Percentiles rank a stretch among this genome's conserved stretches.
Evolutionary conservation across 2,888 invertebrate genomes (phyloP).

Genomic region (Plebejus melissa): DNA sequence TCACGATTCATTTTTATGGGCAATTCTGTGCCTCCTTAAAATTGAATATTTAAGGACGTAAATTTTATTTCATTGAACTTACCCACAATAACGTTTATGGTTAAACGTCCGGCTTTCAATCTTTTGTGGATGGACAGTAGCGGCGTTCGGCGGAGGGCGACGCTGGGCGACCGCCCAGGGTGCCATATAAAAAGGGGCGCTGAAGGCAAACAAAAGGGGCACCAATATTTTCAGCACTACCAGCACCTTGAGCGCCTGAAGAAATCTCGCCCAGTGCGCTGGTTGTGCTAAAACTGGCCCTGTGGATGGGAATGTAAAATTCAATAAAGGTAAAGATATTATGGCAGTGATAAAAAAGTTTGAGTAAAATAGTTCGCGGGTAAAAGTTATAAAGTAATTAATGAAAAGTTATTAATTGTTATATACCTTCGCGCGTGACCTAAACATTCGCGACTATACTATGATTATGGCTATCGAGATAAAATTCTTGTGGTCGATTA

Average conservation of each 20-base stretch:
- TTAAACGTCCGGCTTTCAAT: neutral
- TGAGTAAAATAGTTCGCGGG: neutral
- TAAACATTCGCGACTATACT: neutral
- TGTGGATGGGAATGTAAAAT: neutral
- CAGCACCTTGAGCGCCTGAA: too few species aligned
- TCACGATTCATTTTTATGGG: conserved; percentile 10
- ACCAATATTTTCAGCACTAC: too few species aligned
- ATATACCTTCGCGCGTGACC: neutral
- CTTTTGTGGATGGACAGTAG: neutral
- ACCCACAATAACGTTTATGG: neutral
- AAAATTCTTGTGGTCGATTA: conserved; percentile 15
- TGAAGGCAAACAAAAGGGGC: too few species aligned
- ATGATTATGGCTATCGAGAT: neutral
- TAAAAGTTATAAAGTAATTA: neutral
- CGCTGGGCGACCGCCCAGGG: too few species aligned
- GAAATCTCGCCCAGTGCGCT: too few species aligned
- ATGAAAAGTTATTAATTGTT: neutral
- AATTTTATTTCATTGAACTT: neutral
- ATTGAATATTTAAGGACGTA: conserved; percentile 13
- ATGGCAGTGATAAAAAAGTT: too few species aligned
- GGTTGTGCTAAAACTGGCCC: too few species aligned
- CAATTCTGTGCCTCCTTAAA: neutral
- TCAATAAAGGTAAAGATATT: too few species aligned
- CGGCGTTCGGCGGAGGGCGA: too few species aligned
- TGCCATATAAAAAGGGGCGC: too few species aligned